Base-by-base conservation (phyloP, 2,113 vertebrate species). In the Dermatemys mawii region DNA sequence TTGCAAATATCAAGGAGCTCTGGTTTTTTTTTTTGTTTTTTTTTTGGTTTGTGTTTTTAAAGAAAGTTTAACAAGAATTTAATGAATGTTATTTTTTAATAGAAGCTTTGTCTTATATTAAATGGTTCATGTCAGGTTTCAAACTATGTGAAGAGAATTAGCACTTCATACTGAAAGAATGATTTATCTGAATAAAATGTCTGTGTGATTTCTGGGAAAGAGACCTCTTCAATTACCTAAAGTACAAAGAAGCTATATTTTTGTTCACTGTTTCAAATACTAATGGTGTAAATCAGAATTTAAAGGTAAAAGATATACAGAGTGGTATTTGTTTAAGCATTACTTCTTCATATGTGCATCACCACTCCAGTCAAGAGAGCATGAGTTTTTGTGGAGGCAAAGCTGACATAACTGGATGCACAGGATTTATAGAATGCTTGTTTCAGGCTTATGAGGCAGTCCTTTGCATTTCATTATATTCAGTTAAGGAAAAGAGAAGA, bases 121-220 rank as follows among this genome's bases (percentile, higher is more conserved):
- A 92, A 90, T 84, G 92, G 78, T 0, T 0, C 51, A 3, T 76
- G 5, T 83, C 46, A 10, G 9, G 12, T 82, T 89, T 92, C 91
- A 63, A 93, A 94, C 89, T 78, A 63, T 11, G 9, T 49, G 29
- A 60, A 95, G 63, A 93, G 9, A 86, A 86, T 86, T 89, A 81
- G 26, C 32, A 19, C 11, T 93, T 90, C 24, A 32, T 82, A 13
- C 55, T 90, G 51, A 26, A 81, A 63, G 44, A 81, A 48, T 49
- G 17, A 46, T 82, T 95, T 89, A 9, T 53, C 2, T 88, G 6
- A 41, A 21, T 63, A 44, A 44, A 41, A 60, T 83, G 21, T 29
- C 8, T 24, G 2, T 49, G 51, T 38, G 78, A 78, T 50, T n/a
- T 81, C 41, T 53, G 88, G n/a, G 76, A 94, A 93, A 55, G 78